Evolutionary conservation across 2,797 vertebrate species (phyloP), one percentile per base, ranked within the genome.

Genomic region (Cuculus canorus): DNA sequence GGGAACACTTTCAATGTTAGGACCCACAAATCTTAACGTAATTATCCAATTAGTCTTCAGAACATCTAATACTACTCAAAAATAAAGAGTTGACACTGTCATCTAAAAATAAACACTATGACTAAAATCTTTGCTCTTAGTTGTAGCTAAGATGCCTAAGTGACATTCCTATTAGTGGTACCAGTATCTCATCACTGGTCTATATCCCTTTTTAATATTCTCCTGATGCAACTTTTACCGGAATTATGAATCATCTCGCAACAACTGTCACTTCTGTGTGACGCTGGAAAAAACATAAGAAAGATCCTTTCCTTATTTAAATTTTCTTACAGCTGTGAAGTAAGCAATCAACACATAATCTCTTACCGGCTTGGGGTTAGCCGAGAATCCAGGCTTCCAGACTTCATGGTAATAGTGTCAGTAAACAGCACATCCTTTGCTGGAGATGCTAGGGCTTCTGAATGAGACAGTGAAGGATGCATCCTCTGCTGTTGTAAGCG

Each of bases 351-450:
- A 81, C 8, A 27, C 27, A 57, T 8, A 35, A 37, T 27, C 54
- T 76, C 93, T 97, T 97, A 99, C 99, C 99, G 99, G 98, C 98
- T 99, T 73, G 99, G 99, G 4, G 99, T 99, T 39, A 99, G 97
- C 56, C 99, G 98, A 92, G 99, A 99, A 96, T 99, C 99, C 97
- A 99, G 98, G 97, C 99, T 99, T 95, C 99, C 99, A 7, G 99
- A 99, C 97, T 99, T 99, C 99, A 99, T 99, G 17, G 99, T 99
- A 97, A 99, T 99, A 90, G 99, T 99, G 96, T 99, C 99, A 6
- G 99, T 99, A 93, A 99, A 99, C 37, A 99, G 98, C 78, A 99
- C 99, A 0, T 99, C 99, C 98, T 99, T 99, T 91, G 99, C 99
- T 21, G 99, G 99, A 23, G 99, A 99, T 39, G 99, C 99, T 69